Evolutionary conservation across 2,113 vertebrate genomes (phyloP).

Genomic region (Hipposideros armiger): DNA sequence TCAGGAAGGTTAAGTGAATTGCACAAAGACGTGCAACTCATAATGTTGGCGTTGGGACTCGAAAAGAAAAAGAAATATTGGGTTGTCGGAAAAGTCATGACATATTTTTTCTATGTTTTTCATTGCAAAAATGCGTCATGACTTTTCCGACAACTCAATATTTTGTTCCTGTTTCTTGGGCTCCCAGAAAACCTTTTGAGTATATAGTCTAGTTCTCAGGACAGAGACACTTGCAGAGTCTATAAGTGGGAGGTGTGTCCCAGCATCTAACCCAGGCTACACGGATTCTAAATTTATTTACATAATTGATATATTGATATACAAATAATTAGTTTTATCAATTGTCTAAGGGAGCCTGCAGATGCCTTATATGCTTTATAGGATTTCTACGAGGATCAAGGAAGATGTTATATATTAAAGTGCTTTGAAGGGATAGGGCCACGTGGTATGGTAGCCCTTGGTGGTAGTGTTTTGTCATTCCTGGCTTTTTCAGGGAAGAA

Average conservation of each 20-base stretch:
- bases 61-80: slow-evolving; percentile 18
- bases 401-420: not conserved
- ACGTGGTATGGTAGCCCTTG: not conserved
- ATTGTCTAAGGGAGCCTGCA: not conserved
- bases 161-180: not conserved
- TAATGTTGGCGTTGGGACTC: not conserved
- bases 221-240: not conserved
- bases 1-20: slow-evolving; percentile 32
- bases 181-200: not conserved
- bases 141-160: not conserved
- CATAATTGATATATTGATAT: not conserved
- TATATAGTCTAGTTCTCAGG: not conserved
- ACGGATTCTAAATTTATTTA: not conserved
- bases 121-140: no score
- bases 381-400: not conserved
- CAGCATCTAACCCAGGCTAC: not conserved
- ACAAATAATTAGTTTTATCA: slow-evolving; percentile 16
- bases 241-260: not conserved
- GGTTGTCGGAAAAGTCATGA: no score
- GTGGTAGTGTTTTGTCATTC: not conserved
- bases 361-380: not conserved
- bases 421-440: not conserved
- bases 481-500: not conserved
- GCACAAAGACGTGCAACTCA: not conserved
- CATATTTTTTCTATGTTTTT: no score